Evolutionary conservation across 2,888 invertebrate genomes (phyloP).

Genomic region (Mesoligia furuncula): DNA sequence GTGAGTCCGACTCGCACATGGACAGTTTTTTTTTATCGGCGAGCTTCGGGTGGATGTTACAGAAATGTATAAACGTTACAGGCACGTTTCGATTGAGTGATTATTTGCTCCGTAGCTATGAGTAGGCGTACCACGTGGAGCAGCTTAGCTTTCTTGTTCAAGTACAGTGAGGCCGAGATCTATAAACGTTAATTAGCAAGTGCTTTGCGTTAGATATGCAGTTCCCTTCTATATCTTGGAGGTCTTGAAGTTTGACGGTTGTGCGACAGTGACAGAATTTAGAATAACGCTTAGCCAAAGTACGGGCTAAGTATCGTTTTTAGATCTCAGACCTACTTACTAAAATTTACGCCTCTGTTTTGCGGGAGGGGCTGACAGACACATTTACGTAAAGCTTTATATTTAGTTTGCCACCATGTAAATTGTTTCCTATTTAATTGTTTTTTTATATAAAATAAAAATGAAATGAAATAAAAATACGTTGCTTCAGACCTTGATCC

Average conservation of each 20-base stretch:
- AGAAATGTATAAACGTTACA: slow-evolving; percentile 1
- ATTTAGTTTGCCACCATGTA: not conserved
- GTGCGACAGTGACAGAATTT: not conserved
- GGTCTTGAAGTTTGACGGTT: not conserved
- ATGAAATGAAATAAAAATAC: too few species aligned
- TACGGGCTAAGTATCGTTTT: too few species aligned
- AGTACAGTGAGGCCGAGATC: not conserved
- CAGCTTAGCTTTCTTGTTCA: not conserved
- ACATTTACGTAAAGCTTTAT: not conserved
- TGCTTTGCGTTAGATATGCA: not conserved
- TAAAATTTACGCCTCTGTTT: not conserved
- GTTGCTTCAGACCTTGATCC: too few species aligned
- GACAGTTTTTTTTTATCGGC: slow-evolving; percentile 4
- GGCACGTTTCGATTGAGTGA: slow-evolving; percentile 14
- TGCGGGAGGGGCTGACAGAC: too few species aligned
- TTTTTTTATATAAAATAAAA: too few species aligned
- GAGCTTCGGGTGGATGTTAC: not conserved
- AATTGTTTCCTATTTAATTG: too few species aligned
- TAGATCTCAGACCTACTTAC: not conserved
- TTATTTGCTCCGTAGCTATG: slow-evolving; percentile 27
- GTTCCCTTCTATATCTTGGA: not conserved
- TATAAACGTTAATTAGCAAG: not conserved
- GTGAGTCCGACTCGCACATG: too few species aligned
- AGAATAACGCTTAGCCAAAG: not conserved
- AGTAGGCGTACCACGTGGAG: slow-evolving; percentile 33